A percentile compares a stretch with the other conserved stretches of the same genome.
Evolutionary conservation across 2,888 invertebrate species (phyloP).

Genomic region (Rhopalosiphum nymphaeae): DNA sequence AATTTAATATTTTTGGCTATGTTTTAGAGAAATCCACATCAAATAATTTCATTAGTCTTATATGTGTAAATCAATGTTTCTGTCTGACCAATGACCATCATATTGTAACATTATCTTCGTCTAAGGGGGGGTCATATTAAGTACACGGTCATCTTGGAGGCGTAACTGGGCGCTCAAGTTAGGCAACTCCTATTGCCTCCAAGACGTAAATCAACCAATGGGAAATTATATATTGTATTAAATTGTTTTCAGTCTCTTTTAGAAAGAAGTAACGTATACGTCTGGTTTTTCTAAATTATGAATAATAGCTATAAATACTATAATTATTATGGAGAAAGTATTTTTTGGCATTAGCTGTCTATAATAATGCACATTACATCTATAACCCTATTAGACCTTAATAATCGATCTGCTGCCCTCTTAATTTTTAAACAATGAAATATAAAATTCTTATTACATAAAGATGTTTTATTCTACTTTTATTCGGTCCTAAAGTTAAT

Average conservation of each 20-base stretch:
- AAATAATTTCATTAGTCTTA: not conserved
- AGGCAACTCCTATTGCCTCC: constrained; percentile 56
- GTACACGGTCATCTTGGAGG: constrained; percentile 25
- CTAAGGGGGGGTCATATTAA: constrained; percentile 31
- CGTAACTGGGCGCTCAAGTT: constrained; percentile 59
- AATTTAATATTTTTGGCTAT: not conserved
- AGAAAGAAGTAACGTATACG: not conserved
- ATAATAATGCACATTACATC: not conserved
- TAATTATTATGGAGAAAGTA: constrained; percentile 45
- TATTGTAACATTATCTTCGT: constrained; percentile 15
- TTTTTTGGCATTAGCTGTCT: not conserved
- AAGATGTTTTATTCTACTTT: not conserved
- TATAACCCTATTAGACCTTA: constrained; percentile 5
- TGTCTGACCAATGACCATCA: not conserved
- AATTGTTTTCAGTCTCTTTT: not conserved
- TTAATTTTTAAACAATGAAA: not conserved
- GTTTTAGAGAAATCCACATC: not conserved
- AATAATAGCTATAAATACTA: not conserved
- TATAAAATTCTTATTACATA: not conserved
- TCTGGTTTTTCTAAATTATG: not conserved
- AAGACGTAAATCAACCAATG: not conserved
- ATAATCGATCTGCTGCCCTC: constrained; percentile 18
- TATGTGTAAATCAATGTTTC: not conserved
- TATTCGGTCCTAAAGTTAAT: not conserved
- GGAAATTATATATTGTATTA: constrained; percentile 3